Percentiles rank a stretch among this genome's conserved stretches.
These are phyloP conservation scores for Synaphobranchus kaupii DNA, from an alignment of 2,797 vertebrate genomes.

Conservation along the genomic window DNA sequence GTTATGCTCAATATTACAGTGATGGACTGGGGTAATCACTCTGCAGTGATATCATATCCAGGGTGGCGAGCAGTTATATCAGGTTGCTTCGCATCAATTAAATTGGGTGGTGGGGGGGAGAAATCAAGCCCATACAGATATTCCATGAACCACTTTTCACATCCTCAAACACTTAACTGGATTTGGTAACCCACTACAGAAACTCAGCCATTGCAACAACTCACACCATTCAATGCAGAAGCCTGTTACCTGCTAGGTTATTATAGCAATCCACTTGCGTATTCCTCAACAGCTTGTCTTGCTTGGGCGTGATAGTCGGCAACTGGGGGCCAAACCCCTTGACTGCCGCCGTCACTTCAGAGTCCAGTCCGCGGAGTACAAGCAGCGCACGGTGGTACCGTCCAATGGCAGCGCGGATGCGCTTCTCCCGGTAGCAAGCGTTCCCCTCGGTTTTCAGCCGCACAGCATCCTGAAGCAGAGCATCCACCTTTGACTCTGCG, in stretches of 20 bases:
- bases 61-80: background rate
- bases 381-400: constrained; percentile 85
- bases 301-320: constrained; percentile 68
- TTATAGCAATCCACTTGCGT: constrained; percentile 90
- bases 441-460: constrained; percentile 84
- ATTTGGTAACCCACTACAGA: background rate
- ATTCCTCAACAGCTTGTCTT: constrained; percentile 72
- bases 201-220: background rate
- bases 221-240: background rate
- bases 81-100: background rate
- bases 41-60: background rate
- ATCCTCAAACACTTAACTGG: background rate
- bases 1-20: background rate
- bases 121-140: background rate
- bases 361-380: constrained; percentile 80
- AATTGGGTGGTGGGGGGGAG: background rate
- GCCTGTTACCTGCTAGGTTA: constrained; percentile 82
- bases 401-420: constrained; percentile 80
- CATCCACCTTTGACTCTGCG: constrained; percentile 51
- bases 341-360: constrained; percentile 68
- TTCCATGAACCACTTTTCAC: background rate
- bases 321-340: constrained; percentile 71
- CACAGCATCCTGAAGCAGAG: constrained; percentile 74
- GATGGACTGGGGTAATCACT: background rate
- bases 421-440: constrained; percentile 76